Conservation (phyloP, 2,113 vertebrate species). For the Miniopterus natalensis region DNA sequence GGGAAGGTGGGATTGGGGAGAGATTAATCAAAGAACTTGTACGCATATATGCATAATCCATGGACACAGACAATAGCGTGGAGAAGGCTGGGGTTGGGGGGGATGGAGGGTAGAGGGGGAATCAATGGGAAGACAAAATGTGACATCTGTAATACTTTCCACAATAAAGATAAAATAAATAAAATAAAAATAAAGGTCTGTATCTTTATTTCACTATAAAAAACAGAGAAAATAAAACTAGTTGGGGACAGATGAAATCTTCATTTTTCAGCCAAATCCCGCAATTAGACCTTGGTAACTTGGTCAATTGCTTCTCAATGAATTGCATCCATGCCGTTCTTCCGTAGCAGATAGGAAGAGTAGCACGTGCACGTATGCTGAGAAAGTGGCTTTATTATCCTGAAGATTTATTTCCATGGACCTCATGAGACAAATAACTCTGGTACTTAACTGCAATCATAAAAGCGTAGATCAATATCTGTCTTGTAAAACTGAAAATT, state of each 20-base stretch:
- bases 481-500: conserved; percentile 23
- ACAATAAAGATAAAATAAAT: no score
- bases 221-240: background rate
- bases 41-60: no score
- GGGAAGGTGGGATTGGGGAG: no score
- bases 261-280: background rate
- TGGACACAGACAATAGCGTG: no score
- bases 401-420: conserved; percentile 18
- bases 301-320: background rate
- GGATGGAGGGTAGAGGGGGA: no score
- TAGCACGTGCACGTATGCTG: background rate
- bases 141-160: no score
- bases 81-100: no score
- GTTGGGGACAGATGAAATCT: background rate
- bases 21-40: no score
- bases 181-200: background rate
- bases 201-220: background rate
- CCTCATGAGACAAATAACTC: conserved; percentile 22
- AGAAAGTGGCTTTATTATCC: conserved; percentile 36
- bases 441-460: background rate
- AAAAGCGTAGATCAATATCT: background rate
- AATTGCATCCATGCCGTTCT: background rate
- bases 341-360: background rate
- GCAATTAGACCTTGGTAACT: background rate
- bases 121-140: no score